Evolutionary conservation across 1,140 invertebrate species (phyloP).

Genomic region (Dreissena rostriformis): DNA sequence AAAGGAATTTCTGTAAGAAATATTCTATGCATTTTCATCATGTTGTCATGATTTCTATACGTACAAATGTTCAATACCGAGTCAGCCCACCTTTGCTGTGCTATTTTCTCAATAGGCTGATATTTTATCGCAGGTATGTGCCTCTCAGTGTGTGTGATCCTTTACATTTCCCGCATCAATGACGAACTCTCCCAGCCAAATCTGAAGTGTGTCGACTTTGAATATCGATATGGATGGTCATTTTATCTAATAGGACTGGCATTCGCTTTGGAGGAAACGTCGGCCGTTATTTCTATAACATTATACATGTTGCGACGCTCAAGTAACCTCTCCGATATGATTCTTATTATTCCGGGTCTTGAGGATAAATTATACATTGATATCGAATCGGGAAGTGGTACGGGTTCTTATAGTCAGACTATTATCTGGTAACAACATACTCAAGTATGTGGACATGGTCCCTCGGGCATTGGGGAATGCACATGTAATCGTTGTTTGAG

Average conservation of each 20-base stretch:
- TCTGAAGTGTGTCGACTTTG: conserved; percentile 16
- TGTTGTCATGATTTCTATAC: too few relatives aligned
- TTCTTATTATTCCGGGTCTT: conserved; percentile 45
- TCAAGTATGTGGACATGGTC: not conserved
- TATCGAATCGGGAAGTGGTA: conserved; percentile 5
- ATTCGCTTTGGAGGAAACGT: conserved; percentile 45
- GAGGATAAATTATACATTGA: conserved; percentile 29
- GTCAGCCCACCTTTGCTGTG: too few relatives aligned
- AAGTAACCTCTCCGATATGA: conserved; percentile 34
- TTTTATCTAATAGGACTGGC: conserved; percentile 48
- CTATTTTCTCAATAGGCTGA: not conserved
- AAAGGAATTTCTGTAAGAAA: too few relatives aligned
- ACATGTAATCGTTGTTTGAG: too few relatives aligned
- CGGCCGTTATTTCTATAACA: conserved; percentile 52
- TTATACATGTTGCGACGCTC: conserved; percentile 27
- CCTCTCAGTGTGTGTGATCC: conserved; percentile 47
- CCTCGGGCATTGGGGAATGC: too few relatives aligned
- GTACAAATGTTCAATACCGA: too few relatives aligned
- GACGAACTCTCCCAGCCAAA: conserved; percentile 39
- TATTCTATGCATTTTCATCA: too few relatives aligned
- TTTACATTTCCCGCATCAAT: conserved; percentile 51
- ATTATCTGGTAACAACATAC: conserved; percentile 36
- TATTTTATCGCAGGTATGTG: conserved; percentile 44
- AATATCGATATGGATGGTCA: conserved; percentile 48
- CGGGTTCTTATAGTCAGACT: conserved; percentile 17